A percentile compares a stretch with the other conserved stretches of the same genome.
Conservation (phyloP, 2,113 vertebrate genomes). For the Phylloscopus trochilus region DNA sequence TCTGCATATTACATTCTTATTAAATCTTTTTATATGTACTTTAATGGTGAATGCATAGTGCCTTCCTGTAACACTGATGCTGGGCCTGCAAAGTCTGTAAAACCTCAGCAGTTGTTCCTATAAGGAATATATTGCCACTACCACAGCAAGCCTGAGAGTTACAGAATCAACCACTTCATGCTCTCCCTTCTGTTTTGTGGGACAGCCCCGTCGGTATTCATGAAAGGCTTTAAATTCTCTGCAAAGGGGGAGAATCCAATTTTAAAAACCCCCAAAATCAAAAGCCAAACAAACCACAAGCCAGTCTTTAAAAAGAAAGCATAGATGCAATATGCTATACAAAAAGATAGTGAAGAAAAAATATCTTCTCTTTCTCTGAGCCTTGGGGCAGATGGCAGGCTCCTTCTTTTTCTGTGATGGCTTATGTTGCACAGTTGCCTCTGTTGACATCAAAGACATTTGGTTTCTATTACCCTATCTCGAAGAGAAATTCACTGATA, state of each 20-base stretch:
- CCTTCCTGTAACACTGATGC: not conserved
- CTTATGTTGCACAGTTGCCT: not conserved
- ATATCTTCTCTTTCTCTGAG: not conserved
- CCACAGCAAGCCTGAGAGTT: not conserved
- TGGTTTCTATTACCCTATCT: constrained; percentile 59
- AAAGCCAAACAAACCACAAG: not conserved
- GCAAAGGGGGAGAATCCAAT: not conserved
- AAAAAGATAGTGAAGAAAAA: not conserved
- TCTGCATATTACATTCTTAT: not conserved
- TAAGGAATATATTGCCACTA: not conserved
- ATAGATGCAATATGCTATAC: not conserved
- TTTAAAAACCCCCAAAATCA: fast-evolving
- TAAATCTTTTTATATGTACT: not conserved
- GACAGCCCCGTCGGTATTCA: not conserved
- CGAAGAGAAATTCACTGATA: constrained; percentile 47
- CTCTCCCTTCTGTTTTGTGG: not conserved
- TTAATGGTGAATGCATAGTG: not conserved
- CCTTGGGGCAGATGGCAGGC: not conserved
- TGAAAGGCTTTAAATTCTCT: not conserved
- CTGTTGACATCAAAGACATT: constrained; percentile 63
- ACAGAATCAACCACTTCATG: not conserved
- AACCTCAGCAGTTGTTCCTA: not conserved
- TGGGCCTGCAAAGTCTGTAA: not conserved
- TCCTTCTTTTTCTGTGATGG: not conserved
- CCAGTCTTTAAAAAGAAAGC: not conserved